Evolutionary conservation across 2,797 vertebrate species (phyloP).

Genomic region (Melopsittacus undulatus): DNA sequence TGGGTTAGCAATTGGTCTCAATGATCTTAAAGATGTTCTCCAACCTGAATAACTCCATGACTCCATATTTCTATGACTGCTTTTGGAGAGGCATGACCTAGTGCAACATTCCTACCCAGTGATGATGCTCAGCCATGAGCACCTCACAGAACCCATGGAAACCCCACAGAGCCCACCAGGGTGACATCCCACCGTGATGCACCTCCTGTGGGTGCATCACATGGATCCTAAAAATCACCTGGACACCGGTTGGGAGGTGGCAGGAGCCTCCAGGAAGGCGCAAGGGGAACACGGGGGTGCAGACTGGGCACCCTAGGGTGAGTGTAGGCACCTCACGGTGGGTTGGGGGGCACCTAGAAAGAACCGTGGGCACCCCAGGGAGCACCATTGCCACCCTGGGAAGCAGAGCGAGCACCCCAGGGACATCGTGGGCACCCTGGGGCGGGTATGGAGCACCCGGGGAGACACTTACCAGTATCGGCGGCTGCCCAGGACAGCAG

Average conservation of each 20-base stretch:
- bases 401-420: neutral
- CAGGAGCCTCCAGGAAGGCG: accelerated
- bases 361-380: too few relatives aligned
- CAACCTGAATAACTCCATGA: neutral
- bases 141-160: accelerated
- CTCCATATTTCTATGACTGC: accelerated
- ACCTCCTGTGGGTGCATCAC: accelerated
- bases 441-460: neutral
- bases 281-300: neutral
- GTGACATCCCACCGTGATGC: accelerated
- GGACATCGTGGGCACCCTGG: neutral
- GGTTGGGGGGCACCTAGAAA: neutral
- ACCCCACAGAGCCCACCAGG: accelerated
- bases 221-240: neutral
- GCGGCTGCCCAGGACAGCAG: neutral
- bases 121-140: accelerated
- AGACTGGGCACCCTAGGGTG: neutral
- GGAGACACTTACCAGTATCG: neutral
- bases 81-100: accelerated
- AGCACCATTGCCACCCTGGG: accelerated
- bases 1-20: neutral
- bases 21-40: neutral
- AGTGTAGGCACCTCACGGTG: neutral
- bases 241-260: accelerated
- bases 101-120: accelerated